phyloP scores from a whole-genome alignment of 2,888 invertebrate species.

The Cyclophora punctaria region DNA sequence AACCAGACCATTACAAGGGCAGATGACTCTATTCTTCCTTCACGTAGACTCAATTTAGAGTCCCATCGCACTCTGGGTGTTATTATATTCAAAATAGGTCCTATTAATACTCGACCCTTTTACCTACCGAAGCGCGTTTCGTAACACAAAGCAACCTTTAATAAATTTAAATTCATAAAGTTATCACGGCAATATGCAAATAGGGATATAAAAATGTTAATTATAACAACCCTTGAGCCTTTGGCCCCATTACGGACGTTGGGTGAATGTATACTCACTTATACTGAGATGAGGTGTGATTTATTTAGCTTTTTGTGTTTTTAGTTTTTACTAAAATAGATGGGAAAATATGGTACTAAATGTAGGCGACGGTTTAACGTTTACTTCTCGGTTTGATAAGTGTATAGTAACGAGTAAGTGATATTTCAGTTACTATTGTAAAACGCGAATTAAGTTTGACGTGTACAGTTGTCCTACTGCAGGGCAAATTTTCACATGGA shows the following conservation, averaged over 20 bases:
- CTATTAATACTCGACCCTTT: constrained; percentile 23
- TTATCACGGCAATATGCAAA: constrained; percentile 51
- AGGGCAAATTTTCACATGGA: too few relatives aligned
- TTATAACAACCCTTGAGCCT: constrained; percentile 31
- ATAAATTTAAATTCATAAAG: constrained; percentile 49
- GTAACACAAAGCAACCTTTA: constrained; percentile 34
- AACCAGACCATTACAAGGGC: too few relatives aligned
- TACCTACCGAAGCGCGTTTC: constrained; percentile 21
- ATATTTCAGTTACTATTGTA: too few relatives aligned
- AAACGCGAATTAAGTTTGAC: too few relatives aligned
- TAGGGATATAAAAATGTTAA: constrained; percentile 50
- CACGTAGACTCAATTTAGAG: too few relatives aligned
- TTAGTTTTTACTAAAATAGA: constrained; percentile 2
- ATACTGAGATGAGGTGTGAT: constrained; percentile 14
- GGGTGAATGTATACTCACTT: constrained; percentile 14
- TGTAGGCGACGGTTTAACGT: not conserved
- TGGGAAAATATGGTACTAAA: not conserved
- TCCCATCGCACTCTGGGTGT: not conserved
- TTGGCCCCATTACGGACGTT: constrained; percentile 14
- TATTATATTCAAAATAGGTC: not conserved
- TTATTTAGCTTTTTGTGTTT: not conserved
- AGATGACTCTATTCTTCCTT: too few relatives aligned
- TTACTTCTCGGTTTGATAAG: too few relatives aligned
- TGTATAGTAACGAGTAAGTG: too few relatives aligned
- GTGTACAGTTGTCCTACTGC: too few relatives aligned